Evolutionary conservation across 2,888 invertebrate genomes (phyloP).

Genomic region (Laspeyria flexula): DNA sequence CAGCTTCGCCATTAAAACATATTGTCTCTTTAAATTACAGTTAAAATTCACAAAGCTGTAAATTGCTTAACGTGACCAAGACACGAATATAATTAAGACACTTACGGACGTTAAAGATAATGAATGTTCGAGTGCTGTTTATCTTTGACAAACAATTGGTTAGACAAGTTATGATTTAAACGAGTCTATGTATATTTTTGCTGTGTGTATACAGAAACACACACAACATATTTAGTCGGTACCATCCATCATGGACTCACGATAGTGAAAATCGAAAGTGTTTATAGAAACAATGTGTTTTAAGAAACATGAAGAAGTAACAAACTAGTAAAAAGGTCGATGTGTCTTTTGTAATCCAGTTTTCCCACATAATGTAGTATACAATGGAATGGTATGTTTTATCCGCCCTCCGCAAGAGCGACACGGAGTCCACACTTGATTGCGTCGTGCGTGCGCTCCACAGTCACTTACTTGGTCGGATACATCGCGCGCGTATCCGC

Average conservation of each 20-base stretch:
- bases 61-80: constrained; percentile 8
- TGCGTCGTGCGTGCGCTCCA: constrained; percentile 51
- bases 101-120: background rate
- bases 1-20: constrained; percentile 25
- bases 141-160: constrained; percentile 1
- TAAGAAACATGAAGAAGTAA: constrained; percentile 32
- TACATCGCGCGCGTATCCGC: constrained; percentile 66
- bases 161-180: background rate
- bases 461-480: constrained; percentile 69
- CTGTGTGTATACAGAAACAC: no score
- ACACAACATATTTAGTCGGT: no score
- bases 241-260: background rate
- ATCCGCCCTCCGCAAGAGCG: constrained; percentile 63
- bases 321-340: constrained; percentile 52
- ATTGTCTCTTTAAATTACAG: constrained; percentile 22
- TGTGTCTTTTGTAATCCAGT: constrained; percentile 69
- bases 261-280: constrained; percentile 35
- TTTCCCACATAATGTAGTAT: constrained; percentile 71
- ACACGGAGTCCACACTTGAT: constrained; percentile 50
- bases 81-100: background rate
- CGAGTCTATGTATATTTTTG: background rate
- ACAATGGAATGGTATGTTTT: constrained; percentile 79
- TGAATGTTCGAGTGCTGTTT: constrained; percentile 5
- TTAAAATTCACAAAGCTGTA: constrained; percentile 14
- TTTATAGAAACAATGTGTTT: constrained; percentile 37